Evolutionary conservation across 2,797 vertebrate species (phyloP).

Genomic region (Spinibarbus caldwelli): DNA sequence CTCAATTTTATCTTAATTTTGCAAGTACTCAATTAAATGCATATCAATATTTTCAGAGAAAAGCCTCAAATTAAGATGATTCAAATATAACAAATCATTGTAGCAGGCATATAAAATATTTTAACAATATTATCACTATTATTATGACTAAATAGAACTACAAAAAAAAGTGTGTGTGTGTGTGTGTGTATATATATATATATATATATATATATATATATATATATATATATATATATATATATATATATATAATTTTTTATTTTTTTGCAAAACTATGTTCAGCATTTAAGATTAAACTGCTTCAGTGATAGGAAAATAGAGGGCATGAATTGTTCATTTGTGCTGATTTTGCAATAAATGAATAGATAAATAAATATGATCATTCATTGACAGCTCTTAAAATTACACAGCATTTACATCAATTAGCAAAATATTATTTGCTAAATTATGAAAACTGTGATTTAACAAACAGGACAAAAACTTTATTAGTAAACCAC

Average conservation of each 20-base stretch:
- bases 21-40: no score
- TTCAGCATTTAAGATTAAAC: neutral
- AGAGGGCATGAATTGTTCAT: neutral
- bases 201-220: no score
- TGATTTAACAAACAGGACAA: neutral
- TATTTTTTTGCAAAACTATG: neutral
- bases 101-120: no score
- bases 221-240: neutral
- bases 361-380: neutral
- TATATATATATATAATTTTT: neutral
- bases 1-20: no score
- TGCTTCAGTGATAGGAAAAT: neutral
- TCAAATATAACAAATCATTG: neutral
- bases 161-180: no score
- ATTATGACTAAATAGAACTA: neutral
- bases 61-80: no score
- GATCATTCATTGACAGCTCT: neutral
- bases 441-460: neutral
- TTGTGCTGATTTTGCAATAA: neutral
- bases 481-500: slow-evolving; percentile 8
- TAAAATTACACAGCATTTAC: neutral
- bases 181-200: no score
- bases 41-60: no score
- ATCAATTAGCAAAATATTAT: neutral
- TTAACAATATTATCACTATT: no score